phyloP scores from a whole-genome alignment of 2,888 invertebrate species.

The Diadromus collaris region DNA sequence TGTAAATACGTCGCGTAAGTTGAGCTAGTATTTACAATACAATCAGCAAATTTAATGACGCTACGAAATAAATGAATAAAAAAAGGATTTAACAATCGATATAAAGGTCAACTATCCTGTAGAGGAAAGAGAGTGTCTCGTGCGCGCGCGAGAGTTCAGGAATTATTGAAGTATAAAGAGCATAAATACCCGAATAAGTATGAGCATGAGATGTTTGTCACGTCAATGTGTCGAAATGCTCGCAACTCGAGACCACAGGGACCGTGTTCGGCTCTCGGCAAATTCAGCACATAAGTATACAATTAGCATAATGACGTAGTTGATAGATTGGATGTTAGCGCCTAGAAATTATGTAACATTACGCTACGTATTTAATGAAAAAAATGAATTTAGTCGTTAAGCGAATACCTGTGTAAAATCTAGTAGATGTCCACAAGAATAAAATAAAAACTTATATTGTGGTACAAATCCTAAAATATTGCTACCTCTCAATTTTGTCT shows the following conservation, averaged over 20 bases:
- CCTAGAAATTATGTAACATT: conserved; percentile 79
- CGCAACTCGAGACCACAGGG: conserved; percentile 72
- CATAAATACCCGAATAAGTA: conserved; percentile 18
- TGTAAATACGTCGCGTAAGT: conserved; percentile 77
- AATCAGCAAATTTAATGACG: conserved; percentile 76
- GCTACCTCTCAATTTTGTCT: not conserved
- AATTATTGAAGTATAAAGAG: conserved; percentile 47
- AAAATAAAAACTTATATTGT: conserved; percentile 80
- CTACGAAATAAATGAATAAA: conserved; percentile 60
- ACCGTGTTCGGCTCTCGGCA: conserved; percentile 71
- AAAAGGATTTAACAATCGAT: conserved; percentile 59
- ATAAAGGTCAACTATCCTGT: conserved; percentile 51
- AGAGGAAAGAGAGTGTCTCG: conserved; percentile 28
- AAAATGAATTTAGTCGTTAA: conserved; percentile 73
- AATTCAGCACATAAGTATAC: conserved; percentile 79
- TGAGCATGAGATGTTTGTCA: conserved; percentile 53
- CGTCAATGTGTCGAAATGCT: conserved; percentile 63
- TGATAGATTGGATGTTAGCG: conserved; percentile 79
- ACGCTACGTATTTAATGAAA: conserved; percentile 78
- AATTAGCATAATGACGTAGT: conserved; percentile 78
- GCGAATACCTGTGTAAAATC: conserved; percentile 80
- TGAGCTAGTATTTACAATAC: conserved; percentile 76
- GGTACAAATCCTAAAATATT: conserved; percentile 76
- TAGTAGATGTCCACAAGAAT: conserved; percentile 80
- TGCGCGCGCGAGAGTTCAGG: conserved; percentile 14